Evolutionary conservation across 1,140 invertebrate species (phyloP), one percentile per base, ranked within the genome.

Genomic region (Pogonomyrmex californicus): DNA sequence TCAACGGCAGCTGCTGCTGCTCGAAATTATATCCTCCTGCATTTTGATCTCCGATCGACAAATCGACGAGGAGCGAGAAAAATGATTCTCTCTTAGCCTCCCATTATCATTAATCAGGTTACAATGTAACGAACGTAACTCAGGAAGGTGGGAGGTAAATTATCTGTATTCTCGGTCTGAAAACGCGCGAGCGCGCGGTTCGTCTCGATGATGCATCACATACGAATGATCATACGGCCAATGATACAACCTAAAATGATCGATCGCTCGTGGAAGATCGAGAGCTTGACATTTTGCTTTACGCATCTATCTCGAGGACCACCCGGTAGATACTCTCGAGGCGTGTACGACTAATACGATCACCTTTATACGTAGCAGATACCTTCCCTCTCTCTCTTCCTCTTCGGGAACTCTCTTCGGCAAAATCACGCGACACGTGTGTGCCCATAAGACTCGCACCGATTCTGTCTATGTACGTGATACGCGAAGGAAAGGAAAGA

Each of bases 281-380:
- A 88, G 87, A 68, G 71, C 79, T 78, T 78, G 86, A 88, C 87
- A 88, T 88, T 88, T 88, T 44, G 86, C 79, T 65, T 85, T 54
- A 58, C 73, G 86, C 71, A 56, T 76, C 86, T 54, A 87, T 77
- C 78, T 83, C 60, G n/a, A 6, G 62, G 87, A 88, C 87, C 87
- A 88, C 87, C 87, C 86, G 86, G 86, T 88, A 88, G 86, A 88
- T 66, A 88, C 87, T 85, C 86, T 85, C 86, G 70, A 78, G 87
- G 87, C 87, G 71, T 77, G 66, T 12, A 36, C 65, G 17, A 82
- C 79, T 88, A 88, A 85, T 85, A 71, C 38, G 47, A 62, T 36
- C 65, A 33, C 54, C 77, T 83, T 77, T 23, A 36, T 47, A 44
- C 17, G 33, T 36, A 63, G 36, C 51, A 65, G 70, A 6, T 63